Evolutionary conservation across 1,140 invertebrate genomes (phyloP), one percentile per base, ranked within the genome.

Genomic region (Anadara kagoshimensis): DNA sequence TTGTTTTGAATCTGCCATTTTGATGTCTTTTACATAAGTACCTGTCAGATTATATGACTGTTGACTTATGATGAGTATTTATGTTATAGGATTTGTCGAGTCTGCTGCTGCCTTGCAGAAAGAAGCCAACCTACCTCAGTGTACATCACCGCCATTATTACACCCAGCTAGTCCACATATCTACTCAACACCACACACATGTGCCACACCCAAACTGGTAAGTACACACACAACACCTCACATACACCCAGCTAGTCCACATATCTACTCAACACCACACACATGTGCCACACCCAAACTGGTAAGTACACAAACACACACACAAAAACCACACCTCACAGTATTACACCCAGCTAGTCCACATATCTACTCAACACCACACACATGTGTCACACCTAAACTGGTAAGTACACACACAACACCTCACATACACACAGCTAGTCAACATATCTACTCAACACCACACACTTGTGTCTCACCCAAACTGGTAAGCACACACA

Each of bases 41-140:
- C 22, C 18, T 20, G 4, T 51, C 0, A 12, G 8, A 16, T 22
- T 7, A 51, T 51, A 16, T 51, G 29, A 36, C 10, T 51, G 7
- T 51, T 20, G 10, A 1, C 22, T 8, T 51, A 16, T 16, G 18
- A 0, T 51, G 36, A 24, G 51, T 26, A 0, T 45, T 5, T 29
- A n/a, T 26, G 45, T 70, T 72, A 4, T 64, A 85, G 85, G 84
- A n/a, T 77, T 78, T 51, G 44, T 69, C n/a, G 82, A 82, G 58
- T 92, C 95, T 29, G 96, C 96, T 0, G 86, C 91, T 1, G 89
- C 91, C 36, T 89, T 98, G 58, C 93, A 94, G 72, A 91, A 91
- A 75, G 96, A 98, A 90, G 95, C 95, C 5, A 92, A 91, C 65
- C 89, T 95, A 51, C 90, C 84, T 18, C 61, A 69, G 47, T 79